Evolutionary conservation across 2,888 invertebrate species (phyloP), one percentile per base, ranked within the genome.

Genomic region (Melolontha melolontha): DNA sequence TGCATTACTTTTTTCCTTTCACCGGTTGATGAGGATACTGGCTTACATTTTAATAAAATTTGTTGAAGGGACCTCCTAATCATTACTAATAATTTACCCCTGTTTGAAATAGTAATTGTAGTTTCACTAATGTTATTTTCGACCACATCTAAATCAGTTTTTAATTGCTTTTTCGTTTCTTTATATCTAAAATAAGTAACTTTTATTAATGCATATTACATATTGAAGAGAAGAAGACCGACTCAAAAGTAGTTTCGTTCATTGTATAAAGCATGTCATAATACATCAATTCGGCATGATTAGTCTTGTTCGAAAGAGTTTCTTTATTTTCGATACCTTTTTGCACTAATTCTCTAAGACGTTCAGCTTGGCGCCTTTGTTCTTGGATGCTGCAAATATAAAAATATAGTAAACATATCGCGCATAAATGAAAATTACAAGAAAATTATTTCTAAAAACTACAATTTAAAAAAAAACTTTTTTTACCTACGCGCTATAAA

Each of bases 361-460:
- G 82, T 50, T 83, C 82, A n/a, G 83, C 83, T 74, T 88, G 87
- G 69, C 83, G 84, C 11, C 78, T 76, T 75, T 88, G 88, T 69
- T 86, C 85, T 72, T 87, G 83, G 47, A 88, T 75, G 70, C 87
- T 87, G 66, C 11, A 71, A 72, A 54, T 12, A n/a, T n/a, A n/a
- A n/a, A n/a, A n/a, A n/a, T n/a, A n/a, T n/a, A n/a, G n/a, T 40
- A 34, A 27, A 49, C 22, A 7, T 2, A 7, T 12, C 11, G 14
- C n/a, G n/a, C n/a, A n/a, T n/a, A n/a, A n/a, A n/a, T n/a, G n/a
- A n/a, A n/a, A n/a, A n/a, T n/a, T n/a, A n/a, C n/a, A n/a, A n/a
- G n/a, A n/a, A n/a, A n/a, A n/a, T n/a, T n/a, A n/a, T n/a, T n/a
- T n/a, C n/a, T n/a, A n/a, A n/a, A n/a, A n/a, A n/a, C n/a, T n/a